Base-by-base conservation (phyloP, 2,797 vertebrate species). In the Falco cherrug region DNA sequence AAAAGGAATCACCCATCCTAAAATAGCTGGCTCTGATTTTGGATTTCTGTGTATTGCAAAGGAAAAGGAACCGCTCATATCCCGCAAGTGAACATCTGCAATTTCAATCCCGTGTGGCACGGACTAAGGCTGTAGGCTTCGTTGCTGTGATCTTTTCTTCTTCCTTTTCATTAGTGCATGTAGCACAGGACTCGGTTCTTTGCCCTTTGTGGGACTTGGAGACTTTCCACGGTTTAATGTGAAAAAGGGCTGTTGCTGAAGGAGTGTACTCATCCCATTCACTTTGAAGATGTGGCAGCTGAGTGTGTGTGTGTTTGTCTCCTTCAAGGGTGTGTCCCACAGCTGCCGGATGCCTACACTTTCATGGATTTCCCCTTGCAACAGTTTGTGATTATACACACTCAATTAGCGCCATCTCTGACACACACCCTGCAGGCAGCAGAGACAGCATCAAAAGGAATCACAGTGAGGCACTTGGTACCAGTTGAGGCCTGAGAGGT, bases 231-330 rank as follows among this genome's bases (percentile, higher is more conserved):
- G 3, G 50, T 88, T 95, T 97, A 95, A 98, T 97, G 92, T 79
- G 91, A 91, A 96, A 96, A 97, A 97, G 95, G 65, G 78, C 93
- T 93, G 74, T 75, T 79, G 82, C 89, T 77, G 84, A 91, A 87
- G 81, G 45, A 91, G 25, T 10, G 24, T 57, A 35, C 47, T 91
- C 51, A 75, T 64, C 17, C 50, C 19, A 15, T 75, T 95, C 20
- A 16, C 94, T 98, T 97, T 97, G 97, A 98, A 97, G 97, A 97
- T 57, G 73, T 54, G 64, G n/a, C 70, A 91, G 79, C 65, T 80
- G 68, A 68, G 60, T 67, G 37, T 56, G 70, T 43, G 15, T 63
- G 39, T 88, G 20, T 77, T 63, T 92, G 70, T 71, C 53, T 96
- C 82, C 67, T 92, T 82, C 84, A 71, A 43, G 94, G 96, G 81